Conservation (phyloP, 2,888 invertebrate species). For the Lepidocyrtoides sp. region DNA sequence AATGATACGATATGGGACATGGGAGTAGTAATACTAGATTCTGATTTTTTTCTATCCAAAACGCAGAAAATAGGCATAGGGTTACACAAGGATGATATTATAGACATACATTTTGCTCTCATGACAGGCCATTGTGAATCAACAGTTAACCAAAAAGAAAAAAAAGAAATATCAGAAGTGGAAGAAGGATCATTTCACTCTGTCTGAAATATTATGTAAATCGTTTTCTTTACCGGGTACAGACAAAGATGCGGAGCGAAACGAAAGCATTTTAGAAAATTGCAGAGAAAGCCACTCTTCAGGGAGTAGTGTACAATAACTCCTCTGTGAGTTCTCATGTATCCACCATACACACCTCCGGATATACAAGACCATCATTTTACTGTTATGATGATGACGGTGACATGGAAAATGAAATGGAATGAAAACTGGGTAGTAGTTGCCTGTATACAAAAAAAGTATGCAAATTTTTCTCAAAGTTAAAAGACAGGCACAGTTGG, state of each 20-base stretch:
- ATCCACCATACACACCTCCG: not conserved
- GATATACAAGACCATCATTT: not conserved
- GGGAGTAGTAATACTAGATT: not conserved
- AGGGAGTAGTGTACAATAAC: not conserved
- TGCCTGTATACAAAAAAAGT: no score
- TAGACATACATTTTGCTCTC: not conserved
- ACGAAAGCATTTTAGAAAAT: constrained; percentile 19
- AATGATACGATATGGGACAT: constrained; percentile 40
- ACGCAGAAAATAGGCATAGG: no score
- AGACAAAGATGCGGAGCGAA: not conserved
- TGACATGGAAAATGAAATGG: constrained; percentile 28
- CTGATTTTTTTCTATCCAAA: not conserved
- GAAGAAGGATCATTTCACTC: not conserved
- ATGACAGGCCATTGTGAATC: constrained; percentile 41
- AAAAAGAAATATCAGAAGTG: not conserved
- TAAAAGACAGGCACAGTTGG: no score
- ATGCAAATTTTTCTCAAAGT: no score
- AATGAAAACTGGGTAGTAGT: constrained; percentile 14
- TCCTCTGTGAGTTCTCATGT: not conserved
- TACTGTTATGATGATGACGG: constrained; percentile 10
- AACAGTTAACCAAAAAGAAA: constrained; percentile 25
- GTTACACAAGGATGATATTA: not conserved
- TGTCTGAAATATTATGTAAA: constrained; percentile 23
- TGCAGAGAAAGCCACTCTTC: not conserved
- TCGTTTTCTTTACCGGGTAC: not conserved